phyloP scores from a whole-genome alignment of 2,113 vertebrate species.

The Hucho hucho region DNA sequence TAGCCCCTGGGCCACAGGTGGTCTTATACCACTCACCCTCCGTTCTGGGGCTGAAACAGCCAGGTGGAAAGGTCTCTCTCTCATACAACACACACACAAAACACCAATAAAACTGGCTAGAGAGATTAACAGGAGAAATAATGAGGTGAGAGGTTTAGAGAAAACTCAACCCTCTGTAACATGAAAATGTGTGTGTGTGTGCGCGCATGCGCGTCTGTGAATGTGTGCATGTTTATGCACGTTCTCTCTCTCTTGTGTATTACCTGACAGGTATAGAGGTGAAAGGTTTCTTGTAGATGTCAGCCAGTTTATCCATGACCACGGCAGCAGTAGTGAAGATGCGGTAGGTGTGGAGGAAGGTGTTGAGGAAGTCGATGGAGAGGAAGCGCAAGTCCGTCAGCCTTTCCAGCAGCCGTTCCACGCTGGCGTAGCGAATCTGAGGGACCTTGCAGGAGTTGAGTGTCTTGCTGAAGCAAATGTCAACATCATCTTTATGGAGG shows the following conservation, averaged over 20 bases:
- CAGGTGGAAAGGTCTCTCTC: not conserved
- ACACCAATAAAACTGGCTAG: not conserved
- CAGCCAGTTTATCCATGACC: conserved; percentile 92
- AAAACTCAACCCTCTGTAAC: not conserved
- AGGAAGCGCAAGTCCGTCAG: conserved; percentile 95
- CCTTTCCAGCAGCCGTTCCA: conserved; percentile 93
- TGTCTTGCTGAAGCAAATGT: conserved; percentile 99
- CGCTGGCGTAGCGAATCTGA: conserved; percentile 95
- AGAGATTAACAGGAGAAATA: not conserved
- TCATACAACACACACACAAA: not conserved
- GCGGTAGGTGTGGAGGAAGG: conserved; percentile 97
- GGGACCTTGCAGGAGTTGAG: conserved; percentile 99
- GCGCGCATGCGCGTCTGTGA: no score
- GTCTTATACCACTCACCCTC: conserved; percentile 25
- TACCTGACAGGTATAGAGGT: conserved; percentile 95
- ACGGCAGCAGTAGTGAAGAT: conserved; percentile 91
- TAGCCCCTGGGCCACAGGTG: conserved; percentile 30
- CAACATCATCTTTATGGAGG: conserved; percentile 94
- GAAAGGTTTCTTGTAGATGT: conserved; percentile 96
- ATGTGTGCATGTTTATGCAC: not conserved
- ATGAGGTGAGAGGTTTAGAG: not conserved
- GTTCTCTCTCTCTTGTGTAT: not conserved
- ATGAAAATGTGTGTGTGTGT: not conserved
- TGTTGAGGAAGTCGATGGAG: conserved; percentile 98
- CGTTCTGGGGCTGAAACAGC: not conserved